Evolutionary conservation across 1,140 invertebrate species (phyloP).

Genomic region (Trichomalopsis sarcophagae): DNA sequence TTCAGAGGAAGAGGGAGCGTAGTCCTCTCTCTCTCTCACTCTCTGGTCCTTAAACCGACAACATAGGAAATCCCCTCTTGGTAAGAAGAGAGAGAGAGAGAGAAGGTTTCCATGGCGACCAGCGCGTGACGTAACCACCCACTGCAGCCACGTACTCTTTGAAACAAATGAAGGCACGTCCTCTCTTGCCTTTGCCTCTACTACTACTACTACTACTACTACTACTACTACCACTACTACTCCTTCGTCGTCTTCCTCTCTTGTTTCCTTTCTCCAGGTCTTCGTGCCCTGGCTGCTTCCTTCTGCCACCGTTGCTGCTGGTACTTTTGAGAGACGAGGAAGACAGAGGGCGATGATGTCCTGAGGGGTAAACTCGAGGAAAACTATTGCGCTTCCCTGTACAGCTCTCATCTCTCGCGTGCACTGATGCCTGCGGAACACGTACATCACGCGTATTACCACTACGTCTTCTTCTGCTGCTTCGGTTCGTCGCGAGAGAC

Average conservation of each 20-base stretch:
- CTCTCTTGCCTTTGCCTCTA: conserved; percentile 59
- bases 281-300: neutral
- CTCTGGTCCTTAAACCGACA: conserved; percentile 69
- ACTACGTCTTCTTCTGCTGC: too few relatives aligned
- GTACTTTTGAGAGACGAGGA: conserved; percentile 55
- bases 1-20: neutral
- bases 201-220: conserved; percentile 32
- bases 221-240: conserved; percentile 34
- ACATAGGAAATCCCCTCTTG: conserved; percentile 71
- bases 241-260: conserved; percentile 47
- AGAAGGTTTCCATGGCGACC: conserved; percentile 71
- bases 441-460: neutral
- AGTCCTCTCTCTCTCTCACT: conserved; percentile 45
- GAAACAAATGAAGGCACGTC: conserved; percentile 76
- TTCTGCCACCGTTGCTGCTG: neutral
- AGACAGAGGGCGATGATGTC: conserved; percentile 60
- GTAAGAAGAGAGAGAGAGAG: conserved; percentile 61
- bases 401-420: neutral
- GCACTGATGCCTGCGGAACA: neutral
- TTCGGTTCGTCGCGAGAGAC: neutral
- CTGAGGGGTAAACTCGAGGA: conserved; percentile 63
- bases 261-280: conserved; percentile 53
- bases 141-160: conserved; percentile 66
- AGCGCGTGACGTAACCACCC: conserved; percentile 68
- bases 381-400: conserved; percentile 62